Conservation (phyloP, 2,113 vertebrate genomes). For the Trinectes maculatus region DNA sequence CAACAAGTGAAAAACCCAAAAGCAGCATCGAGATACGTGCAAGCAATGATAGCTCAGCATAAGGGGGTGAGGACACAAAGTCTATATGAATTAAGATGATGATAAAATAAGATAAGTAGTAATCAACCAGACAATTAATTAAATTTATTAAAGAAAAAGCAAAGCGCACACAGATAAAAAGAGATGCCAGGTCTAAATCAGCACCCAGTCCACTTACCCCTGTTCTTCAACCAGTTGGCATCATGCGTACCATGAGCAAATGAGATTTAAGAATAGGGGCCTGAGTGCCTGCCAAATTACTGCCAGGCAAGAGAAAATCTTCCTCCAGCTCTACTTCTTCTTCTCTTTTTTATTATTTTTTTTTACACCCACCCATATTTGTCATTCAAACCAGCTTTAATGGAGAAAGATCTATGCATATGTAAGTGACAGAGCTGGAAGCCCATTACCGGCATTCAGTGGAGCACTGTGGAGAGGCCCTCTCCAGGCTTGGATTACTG, state of each 20-base stretch:
- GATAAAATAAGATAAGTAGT: too few species aligned
- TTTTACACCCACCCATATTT: constrained; percentile 77
- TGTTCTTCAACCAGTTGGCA: constrained; percentile 70
- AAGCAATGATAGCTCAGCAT: neutral
- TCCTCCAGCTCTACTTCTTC: constrained; percentile 52
- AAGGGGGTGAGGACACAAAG: neutral
- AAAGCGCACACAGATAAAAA: constrained; percentile 39
- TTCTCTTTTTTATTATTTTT: constrained; percentile 38
- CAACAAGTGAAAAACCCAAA: neutral
- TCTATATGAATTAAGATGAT: neutral
- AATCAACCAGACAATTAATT: too few species aligned
- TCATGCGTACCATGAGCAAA: constrained; percentile 85
- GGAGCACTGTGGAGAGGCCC: constrained; percentile 79
- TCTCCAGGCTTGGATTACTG: constrained; percentile 82
- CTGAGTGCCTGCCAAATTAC: constrained; percentile 76
- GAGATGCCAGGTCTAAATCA: constrained; percentile 53
- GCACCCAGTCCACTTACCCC: constrained; percentile 72
- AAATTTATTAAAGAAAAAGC: too few species aligned
- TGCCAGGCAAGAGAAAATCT: constrained; percentile 72
- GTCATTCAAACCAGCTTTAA: constrained; percentile 81
- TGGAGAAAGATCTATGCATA: constrained; percentile 82
- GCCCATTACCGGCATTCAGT: constrained; percentile 80
- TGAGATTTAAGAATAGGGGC: constrained; percentile 77
- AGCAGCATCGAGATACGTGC: neutral
- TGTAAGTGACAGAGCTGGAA: constrained; percentile 81